Evolutionary conservation across 2,113 vertebrate genomes (phyloP).

Genomic region (Phrynocephalus versicolor): DNA sequence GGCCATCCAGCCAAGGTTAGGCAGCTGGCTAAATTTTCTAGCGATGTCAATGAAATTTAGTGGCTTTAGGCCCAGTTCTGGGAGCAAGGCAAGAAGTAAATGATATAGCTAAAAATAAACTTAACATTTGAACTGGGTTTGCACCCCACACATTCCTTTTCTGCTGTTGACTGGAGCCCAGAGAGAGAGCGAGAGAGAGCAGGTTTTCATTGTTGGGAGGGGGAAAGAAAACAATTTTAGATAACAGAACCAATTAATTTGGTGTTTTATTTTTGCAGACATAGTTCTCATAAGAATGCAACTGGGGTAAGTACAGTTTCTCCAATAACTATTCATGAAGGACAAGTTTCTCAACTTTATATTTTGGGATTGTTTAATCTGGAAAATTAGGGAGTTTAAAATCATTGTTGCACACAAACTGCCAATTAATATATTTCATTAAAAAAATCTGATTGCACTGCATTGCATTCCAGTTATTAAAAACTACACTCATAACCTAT

Average conservation of each 20-base stretch:
- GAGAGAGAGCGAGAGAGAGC: too few relatives aligned
- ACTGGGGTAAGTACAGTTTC: slow-evolving; percentile 1
- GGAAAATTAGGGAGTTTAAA: neutral
- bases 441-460: neutral
- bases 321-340: neutral
- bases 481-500: neutral
- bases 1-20: too few relatives aligned
- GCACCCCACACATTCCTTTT: neutral
- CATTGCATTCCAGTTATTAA: neutral
- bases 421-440: neutral
- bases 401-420: neutral
- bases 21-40: neutral
- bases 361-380: slow-evolving; percentile 17
- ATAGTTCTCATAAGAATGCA: slow-evolving; percentile 36
- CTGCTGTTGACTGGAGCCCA: neutral
- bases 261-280: slow-evolving; percentile 28
- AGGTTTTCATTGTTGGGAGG: neutral
- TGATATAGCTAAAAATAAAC: too few relatives aligned
- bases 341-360: neutral
- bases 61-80: too few relatives aligned
- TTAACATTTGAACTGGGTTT: neutral
- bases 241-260: slow-evolving; percentile 54
- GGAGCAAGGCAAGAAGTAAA: too few relatives aligned
- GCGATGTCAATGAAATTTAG: neutral
- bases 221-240: slow-evolving; percentile 27